These are phyloP conservation scores for Prionailurus viverrinus DNA, from an alignment of 2,113 vertebrate species.

Conservation along the genomic window DNA sequence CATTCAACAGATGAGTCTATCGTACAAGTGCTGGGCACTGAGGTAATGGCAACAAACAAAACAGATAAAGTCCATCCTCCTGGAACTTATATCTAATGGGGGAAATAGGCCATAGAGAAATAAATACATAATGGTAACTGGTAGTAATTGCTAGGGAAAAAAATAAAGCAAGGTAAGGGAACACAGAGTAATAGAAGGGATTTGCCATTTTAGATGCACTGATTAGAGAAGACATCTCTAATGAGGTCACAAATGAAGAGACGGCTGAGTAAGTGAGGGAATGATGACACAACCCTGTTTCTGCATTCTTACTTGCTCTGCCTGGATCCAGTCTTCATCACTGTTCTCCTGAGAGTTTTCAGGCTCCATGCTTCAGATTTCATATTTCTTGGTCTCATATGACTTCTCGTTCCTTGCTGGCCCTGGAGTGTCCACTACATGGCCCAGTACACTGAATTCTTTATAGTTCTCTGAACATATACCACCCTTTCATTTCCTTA, in stretches of 20 bases:
- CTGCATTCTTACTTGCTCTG: not conserved
- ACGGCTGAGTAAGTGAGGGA: not conserved
- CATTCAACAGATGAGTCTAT: not conserved
- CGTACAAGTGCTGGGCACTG: not conserved
- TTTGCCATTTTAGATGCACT: not conserved
- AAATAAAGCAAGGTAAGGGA: not conserved
- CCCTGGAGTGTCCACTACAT: not conserved
- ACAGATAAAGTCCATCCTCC: not conserved
- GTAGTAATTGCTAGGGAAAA: not conserved
- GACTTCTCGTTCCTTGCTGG: not conserved
- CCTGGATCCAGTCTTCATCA: not conserved
- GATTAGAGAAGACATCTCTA: not conserved
- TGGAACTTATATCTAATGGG: not conserved
- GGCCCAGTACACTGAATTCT: not conserved
- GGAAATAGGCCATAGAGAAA: not conserved
- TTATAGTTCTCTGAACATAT: not conserved
- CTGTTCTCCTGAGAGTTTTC: not conserved
- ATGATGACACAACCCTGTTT: not conserved
- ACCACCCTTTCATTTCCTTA: not conserved
- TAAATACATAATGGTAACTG: not conserved
- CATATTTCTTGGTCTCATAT: not conserved
- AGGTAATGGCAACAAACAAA: not conserved
- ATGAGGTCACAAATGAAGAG: not conserved
- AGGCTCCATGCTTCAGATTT: not conserved
- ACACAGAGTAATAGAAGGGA: not conserved